Conservation (phyloP, 2,113 vertebrate genomes). For the Festucalex cinctus region DNA sequence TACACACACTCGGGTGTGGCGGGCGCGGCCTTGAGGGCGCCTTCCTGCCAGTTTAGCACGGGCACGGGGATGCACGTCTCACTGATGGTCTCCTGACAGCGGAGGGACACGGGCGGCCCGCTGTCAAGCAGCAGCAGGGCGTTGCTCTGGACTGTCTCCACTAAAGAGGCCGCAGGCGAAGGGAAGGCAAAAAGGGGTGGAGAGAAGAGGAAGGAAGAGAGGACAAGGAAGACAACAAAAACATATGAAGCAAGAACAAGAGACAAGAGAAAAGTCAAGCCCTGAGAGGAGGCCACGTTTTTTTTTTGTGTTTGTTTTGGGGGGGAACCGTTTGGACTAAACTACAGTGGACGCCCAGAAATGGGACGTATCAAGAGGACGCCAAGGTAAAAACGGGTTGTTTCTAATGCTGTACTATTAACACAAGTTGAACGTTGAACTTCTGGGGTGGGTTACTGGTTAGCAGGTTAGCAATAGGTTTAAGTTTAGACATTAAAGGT, state of each 20-base stretch:
- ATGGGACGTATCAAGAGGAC: no score
- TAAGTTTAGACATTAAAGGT: no score
- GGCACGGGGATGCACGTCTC: slow-evolving; percentile 95
- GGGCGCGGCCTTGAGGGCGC: slow-evolving; percentile 79
- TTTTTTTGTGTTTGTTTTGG: no score
- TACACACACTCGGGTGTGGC: slow-evolving; percentile 91
- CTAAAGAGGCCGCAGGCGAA: slow-evolving; percentile 75
- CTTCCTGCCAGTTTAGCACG: slow-evolving; percentile 89
- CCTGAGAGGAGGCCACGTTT: slow-evolving; percentile 33
- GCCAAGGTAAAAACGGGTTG: no score
- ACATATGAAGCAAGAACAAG: slow-evolving; percentile 64
- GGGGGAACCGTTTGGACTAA: background rate
- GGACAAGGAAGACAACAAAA: slow-evolving; percentile 76
- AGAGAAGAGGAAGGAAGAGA: slow-evolving; percentile 64
- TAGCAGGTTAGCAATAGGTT: no score
- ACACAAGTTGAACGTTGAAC: background rate
- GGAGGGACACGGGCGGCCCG: slow-evolving; percentile 78
- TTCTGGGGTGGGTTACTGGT: no score
- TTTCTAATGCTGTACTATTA: background rate
- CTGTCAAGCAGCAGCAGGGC: slow-evolving; percentile 90
- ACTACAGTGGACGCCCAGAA: background rate
- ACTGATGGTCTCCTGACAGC: slow-evolving; percentile 88
- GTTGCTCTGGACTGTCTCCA: slow-evolving; percentile 95
- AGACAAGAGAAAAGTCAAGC: slow-evolving; percentile 49
- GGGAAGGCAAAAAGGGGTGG: slow-evolving; percentile 26